These are phyloP conservation scores for Aspidiotus destructor DNA, from an alignment of 2,888 invertebrate genomes.

Conservation along the genomic window DNA sequence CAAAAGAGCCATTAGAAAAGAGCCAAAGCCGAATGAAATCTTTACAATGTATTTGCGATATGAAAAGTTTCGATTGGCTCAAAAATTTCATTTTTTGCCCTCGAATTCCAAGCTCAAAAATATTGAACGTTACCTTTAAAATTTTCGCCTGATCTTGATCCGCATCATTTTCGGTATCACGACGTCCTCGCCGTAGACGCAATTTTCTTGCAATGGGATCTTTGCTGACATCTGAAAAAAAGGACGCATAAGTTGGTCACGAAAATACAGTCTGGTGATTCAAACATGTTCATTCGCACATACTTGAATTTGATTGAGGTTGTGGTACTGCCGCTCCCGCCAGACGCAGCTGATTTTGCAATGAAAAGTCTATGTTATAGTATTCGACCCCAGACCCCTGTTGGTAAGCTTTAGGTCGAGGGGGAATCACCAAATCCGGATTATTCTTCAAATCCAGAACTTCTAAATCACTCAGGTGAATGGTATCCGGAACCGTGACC, in stretches of 20 bases:
- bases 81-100: background rate
- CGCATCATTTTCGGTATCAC: slow-evolving; percentile 53
- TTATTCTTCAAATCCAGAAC: slow-evolving; percentile 85
- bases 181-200: slow-evolving; percentile 68
- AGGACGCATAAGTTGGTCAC: background rate
- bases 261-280: background rate
- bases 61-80: background rate
- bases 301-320: slow-evolving; percentile 59
- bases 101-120: slow-evolving; percentile 50
- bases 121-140: slow-evolving; percentile 50
- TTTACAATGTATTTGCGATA: background rate
- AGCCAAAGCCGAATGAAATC: background rate
- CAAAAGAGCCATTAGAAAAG: background rate
- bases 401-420: slow-evolving; percentile 76
- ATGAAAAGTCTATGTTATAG: slow-evolving; percentile 97
- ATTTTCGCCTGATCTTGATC: slow-evolving; percentile 81
- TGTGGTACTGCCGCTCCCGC: slow-evolving; percentile 80
- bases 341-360: slow-evolving; percentile 83
- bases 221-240: slow-evolving; percentile 49
- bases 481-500: slow-evolving; percentile 93
- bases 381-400: slow-evolving; percentile 71
- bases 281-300: slow-evolving; percentile 39
- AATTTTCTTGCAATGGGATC: slow-evolving; percentile 94
- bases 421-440: slow-evolving; percentile 93
- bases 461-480: slow-evolving; percentile 85